Evolutionary conservation across 1,140 invertebrate genomes (phyloP).

Genomic region (Pinna nobilis): DNA sequence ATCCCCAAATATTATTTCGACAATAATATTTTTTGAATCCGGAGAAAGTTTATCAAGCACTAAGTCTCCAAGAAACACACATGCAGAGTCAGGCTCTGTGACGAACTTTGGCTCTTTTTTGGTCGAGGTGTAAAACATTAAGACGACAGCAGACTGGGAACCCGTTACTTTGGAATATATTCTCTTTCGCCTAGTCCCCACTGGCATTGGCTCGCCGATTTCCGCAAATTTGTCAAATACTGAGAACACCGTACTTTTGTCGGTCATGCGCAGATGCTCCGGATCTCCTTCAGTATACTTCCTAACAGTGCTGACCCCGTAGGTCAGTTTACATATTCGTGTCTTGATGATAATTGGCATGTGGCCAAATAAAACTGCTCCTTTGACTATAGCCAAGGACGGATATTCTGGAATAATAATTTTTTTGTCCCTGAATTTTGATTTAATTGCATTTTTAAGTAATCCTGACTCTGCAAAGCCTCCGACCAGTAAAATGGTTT

Average conservation of each 20-base stretch:
- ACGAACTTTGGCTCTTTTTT: not conserved
- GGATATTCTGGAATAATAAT: constrained; percentile 30
- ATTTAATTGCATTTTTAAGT: not conserved
- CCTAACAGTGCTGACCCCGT: not conserved
- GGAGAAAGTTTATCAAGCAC: not conserved
- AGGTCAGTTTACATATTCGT: constrained; percentile 22
- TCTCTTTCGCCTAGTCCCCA: not conserved
- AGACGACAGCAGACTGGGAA: not conserved
- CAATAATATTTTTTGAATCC: not conserved
- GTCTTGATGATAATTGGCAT: constrained; percentile 11
- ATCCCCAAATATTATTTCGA: not conserved
- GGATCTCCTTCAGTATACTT: not conserved
- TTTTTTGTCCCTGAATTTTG: not conserved
- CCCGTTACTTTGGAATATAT: not conserved
- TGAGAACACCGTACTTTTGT: not conserved
- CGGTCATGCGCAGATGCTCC: not conserved
- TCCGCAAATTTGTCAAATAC: constrained; percentile 10
- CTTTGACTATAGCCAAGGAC: constrained; percentile 30
- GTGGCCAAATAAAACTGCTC: constrained; percentile 36
- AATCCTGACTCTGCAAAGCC: constrained; percentile 15
- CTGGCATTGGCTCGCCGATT: not conserved
- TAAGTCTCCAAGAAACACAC: not conserved
- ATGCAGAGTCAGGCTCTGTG: not conserved
- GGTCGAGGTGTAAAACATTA: constrained; percentile 1
- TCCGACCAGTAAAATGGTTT: constrained; percentile 12